Percentiles rank a stretch among this genome's conserved stretches.
These are phyloP conservation scores for Cephus pulcher DNA, from an alignment of 2,888 invertebrate genomes.

Conservation along the genomic window DNA sequence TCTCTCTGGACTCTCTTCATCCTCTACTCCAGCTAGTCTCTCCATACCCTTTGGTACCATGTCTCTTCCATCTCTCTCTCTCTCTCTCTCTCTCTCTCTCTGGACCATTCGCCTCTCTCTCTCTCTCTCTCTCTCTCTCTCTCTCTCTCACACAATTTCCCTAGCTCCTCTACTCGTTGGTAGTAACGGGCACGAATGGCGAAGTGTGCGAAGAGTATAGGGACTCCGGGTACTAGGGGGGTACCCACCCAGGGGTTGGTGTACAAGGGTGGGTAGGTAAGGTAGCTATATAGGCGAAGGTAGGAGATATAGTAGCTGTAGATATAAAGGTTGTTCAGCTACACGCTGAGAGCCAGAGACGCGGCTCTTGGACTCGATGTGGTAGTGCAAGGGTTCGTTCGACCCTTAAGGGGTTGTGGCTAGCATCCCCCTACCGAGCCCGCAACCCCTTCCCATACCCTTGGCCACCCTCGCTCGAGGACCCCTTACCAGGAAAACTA, in stretches of 20 bases:
- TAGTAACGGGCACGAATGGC: not conserved
- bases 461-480: slow-evolving; percentile 53
- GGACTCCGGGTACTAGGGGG: slow-evolving; percentile 41
- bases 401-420: slow-evolving; percentile 67
- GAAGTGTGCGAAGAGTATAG: slow-evolving; percentile 26
- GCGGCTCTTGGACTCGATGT: slow-evolving; percentile 54
- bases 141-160: slow-evolving; percentile 15
- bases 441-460: slow-evolving; percentile 28
- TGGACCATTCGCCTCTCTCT: not conserved
- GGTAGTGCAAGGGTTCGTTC: slow-evolving; percentile 64
- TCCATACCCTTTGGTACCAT: too few relatives aligned
- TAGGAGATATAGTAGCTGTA: slow-evolving; percentile 51
- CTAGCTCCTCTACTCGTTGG: not conserved
- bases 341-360: slow-evolving; percentile 35
- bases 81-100: slow-evolving; percentile 25
- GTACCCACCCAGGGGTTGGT: not conserved
- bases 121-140: slow-evolving; percentile 17
- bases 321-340: slow-evolving; percentile 63
- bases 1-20: not conserved
- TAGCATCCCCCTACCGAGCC: slow-evolving; percentile 54
- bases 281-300: slow-evolving; percentile 28
- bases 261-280: slow-evolving; percentile 5
- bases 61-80: slow-evolving; percentile 13
- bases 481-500: slow-evolving; percentile 59
- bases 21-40: too few relatives aligned